These are phyloP conservation scores for Nesogale talazaci DNA, from an alignment of 2,113 vertebrate species.

Conservation along the genomic window DNA sequence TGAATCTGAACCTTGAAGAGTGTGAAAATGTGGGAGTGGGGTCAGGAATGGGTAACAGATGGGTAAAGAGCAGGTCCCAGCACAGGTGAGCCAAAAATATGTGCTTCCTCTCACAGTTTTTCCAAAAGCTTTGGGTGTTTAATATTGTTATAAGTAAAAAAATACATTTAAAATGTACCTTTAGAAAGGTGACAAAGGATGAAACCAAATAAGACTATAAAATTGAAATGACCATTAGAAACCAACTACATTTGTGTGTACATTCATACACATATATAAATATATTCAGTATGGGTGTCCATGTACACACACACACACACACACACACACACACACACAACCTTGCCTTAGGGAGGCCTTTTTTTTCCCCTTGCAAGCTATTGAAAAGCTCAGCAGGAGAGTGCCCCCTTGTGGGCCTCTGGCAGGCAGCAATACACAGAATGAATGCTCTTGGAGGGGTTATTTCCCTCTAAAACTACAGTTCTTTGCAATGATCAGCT, in stretches of 20 bases:
- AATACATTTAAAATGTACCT: neutral
- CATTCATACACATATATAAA: fast-evolving
- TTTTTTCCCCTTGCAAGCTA: neutral
- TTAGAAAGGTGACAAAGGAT: constrained; percentile 6
- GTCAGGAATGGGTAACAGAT: neutral
- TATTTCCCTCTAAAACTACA: neutral
- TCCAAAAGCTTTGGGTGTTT: neutral
- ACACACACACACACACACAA: neutral
- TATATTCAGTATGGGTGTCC: too few species aligned
- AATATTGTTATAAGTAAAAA: neutral
- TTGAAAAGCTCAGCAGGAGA: constrained; percentile 53
- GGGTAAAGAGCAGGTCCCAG: neutral
- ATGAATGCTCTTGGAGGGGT: neutral
- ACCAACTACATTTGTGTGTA: neutral
- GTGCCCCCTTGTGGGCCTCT: constrained; percentile 70
- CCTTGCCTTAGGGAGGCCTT: neutral
- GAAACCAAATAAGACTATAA: neutral
- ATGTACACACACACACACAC: neutral
- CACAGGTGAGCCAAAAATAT: neutral
- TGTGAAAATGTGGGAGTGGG: neutral
- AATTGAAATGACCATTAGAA: neutral
- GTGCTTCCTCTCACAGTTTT: neutral
- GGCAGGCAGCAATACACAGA: neutral
- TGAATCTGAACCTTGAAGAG: neutral
- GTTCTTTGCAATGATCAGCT: too few species aligned